Evolutionary conservation across 2,113 vertebrate species (phyloP).

Genomic region (Nematolebias whitei): DNA sequence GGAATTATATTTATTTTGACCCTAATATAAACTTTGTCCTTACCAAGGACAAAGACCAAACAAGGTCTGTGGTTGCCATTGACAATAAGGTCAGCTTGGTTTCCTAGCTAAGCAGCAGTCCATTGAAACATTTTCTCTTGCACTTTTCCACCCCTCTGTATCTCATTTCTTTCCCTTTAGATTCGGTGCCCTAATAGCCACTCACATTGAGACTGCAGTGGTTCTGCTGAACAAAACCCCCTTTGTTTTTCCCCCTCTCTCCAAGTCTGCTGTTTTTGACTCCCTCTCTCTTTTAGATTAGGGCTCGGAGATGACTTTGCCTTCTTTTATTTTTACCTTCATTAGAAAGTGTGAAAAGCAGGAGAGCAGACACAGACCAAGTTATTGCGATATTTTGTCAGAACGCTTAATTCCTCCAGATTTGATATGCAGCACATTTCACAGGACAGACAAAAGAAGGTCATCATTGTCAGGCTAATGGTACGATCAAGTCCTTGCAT

Average conservation of each 20-base stretch:
- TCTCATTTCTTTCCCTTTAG: constrained; percentile 70
- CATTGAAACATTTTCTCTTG: constrained; percentile 52
- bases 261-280: constrained; percentile 48
- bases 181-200: constrained; percentile 62
- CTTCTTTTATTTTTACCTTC: constrained; percentile 54
- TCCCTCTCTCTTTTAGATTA: constrained; percentile 59
- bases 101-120: constrained; percentile 60
- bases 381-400: constrained; percentile 47
- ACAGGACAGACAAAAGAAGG: constrained; percentile 45
- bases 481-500: constrained; percentile 44
- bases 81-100: constrained; percentile 60
- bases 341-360: constrained; percentile 64
- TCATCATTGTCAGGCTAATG: constrained; percentile 34
- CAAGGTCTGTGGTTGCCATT: constrained; percentile 28
- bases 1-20: constrained; percentile 6
- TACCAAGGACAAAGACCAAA: constrained; percentile 39
- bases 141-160: constrained; percentile 62
- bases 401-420: constrained; percentile 39
- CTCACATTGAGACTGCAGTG: constrained; percentile 61
- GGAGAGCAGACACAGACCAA: constrained; percentile 44
- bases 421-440: constrained; percentile 60
- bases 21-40: neutral
- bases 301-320: constrained; percentile 44
- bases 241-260: constrained; percentile 51
- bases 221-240: constrained; percentile 63